phyloP scores from a whole-genome alignment of 2,888 invertebrate species.

The Ashinkailepas kermadecensis region DNA sequence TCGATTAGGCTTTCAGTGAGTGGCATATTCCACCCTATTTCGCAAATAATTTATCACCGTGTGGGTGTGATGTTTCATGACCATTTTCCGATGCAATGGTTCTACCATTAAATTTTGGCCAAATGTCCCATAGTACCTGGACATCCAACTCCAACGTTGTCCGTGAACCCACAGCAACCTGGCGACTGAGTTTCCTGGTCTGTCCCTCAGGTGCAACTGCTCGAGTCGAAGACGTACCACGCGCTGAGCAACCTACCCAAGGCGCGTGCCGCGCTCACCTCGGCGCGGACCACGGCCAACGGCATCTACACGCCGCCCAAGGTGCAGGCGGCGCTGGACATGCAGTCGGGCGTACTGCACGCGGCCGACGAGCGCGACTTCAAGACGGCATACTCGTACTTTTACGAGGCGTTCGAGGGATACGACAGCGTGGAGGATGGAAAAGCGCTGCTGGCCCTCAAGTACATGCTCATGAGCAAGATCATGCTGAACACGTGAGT shows the following conservation, averaged over 20 bases:
- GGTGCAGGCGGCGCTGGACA: conserved; percentile 93
- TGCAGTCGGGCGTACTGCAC: conserved; percentile 71
- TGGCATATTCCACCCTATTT: too few relatives aligned
- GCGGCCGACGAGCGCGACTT: conserved; percentile 99
- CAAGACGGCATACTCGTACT: conserved; percentile 99
- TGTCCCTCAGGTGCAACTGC: conserved; percentile 63
- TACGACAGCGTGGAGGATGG: conserved; percentile 85
- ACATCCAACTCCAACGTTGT: too few relatives aligned
- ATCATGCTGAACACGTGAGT: conserved; percentile 77
- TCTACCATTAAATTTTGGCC: too few relatives aligned
- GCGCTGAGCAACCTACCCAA: conserved; percentile 94
- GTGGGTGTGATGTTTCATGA: too few relatives aligned
- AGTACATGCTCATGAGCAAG: conserved; percentile 98
- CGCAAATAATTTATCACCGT: too few relatives aligned
- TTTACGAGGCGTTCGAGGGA: conserved; percentile 98
- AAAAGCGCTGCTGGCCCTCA: conserved; percentile 88
- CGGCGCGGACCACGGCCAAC: conserved; percentile 98
- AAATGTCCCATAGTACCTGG: too few relatives aligned
- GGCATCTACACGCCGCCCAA: conserved; percentile 98
- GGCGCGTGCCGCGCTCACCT: conserved; percentile 91
- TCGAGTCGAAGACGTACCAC: conserved; percentile 98
- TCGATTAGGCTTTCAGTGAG: too few relatives aligned
- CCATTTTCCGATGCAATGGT: too few relatives aligned
- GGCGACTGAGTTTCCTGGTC: not conserved
- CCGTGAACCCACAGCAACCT: too few relatives aligned